A percentile compares a stretch with the other conserved stretches of the same genome.
These are phyloP conservation scores for Sycobia sp. DNA, from an alignment of 1,140 invertebrate genomes.

Conservation along the genomic window DNA sequence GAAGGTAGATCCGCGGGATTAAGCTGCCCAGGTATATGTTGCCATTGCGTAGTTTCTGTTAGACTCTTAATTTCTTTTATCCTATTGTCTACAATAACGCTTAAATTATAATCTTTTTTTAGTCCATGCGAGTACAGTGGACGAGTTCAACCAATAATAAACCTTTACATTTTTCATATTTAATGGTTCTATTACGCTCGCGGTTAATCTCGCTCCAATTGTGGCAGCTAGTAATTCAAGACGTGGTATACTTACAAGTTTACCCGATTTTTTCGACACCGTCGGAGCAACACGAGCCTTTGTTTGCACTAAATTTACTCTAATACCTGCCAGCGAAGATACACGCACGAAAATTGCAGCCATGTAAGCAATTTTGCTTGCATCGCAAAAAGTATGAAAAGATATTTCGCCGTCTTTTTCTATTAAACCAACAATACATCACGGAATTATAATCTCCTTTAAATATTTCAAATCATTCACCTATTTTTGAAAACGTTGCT, in stretches of 20 bases:
- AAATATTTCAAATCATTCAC: conserved; percentile 1
- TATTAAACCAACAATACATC: neutral
- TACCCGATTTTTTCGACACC: neutral
- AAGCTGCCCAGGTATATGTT: neutral
- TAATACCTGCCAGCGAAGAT: neutral
- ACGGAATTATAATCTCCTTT: conserved; percentile 6
- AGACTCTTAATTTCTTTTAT: neutral
- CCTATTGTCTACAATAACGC: neutral
- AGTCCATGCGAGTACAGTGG: neutral
- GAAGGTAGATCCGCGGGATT: conserved; percentile 44
- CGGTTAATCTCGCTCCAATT: neutral
- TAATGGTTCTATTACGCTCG: too few relatives aligned
- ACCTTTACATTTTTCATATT: too few relatives aligned
- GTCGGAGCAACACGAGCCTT: neutral
- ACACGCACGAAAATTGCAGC: conserved; percentile 8
- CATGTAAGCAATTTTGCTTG: conserved; percentile 3
- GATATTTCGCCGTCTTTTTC: neutral
- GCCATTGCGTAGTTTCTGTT: neutral
- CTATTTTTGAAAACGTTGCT: conserved; percentile 17
- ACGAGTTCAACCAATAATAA: neutral
- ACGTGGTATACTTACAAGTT: neutral
- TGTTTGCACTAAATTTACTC: neutral
- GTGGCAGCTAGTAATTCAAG: conserved; percentile 1
- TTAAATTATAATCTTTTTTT: neutral
- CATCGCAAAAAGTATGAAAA: conserved; percentile 17